These are phyloP conservation scores for Helicoverpa assulta DNA, from an alignment of 2,888 invertebrate genomes.

Conservation along the genomic window DNA sequence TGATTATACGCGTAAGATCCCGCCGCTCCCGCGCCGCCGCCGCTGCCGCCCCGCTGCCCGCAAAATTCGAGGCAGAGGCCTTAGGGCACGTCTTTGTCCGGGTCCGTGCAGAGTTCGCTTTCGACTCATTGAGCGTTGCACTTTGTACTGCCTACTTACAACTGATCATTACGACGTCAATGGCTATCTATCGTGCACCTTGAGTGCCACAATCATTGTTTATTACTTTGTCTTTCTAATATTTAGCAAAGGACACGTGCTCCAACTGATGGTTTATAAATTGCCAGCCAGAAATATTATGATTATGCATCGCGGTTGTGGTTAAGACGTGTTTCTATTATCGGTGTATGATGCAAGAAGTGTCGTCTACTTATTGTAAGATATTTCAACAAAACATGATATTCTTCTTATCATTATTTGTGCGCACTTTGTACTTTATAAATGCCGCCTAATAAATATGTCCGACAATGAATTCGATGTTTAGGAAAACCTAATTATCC, in stretches of 20 bases:
- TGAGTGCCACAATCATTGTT: constrained; percentile 13
- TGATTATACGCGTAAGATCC: too few species aligned
- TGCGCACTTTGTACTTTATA: constrained; percentile 30
- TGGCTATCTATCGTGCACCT: constrained; percentile 9
- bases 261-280: constrained; percentile 11
- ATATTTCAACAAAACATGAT: constrained; percentile 1
- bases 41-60: too few species aligned
- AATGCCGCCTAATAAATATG: too few species aligned
- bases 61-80: too few species aligned
- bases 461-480: too few species aligned
- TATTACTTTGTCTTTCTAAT: constrained; percentile 4
- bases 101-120: too few species aligned
- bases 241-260: background rate
- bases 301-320: background rate
- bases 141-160: constrained; percentile 8
- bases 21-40: too few species aligned
- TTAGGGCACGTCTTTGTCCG: background rate
- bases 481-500: too few species aligned
- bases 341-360: constrained; percentile 12
- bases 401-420: constrained; percentile 17
- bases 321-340: constrained; percentile 21
- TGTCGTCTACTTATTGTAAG: constrained; percentile 6
- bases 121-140: background rate
- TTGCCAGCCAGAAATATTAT: background rate
- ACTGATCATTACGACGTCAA: background rate